Percentiles rank a stretch among this genome's conserved stretches.
phyloP scores from a whole-genome alignment of 2,888 invertebrate genomes.

The Saturnia japonica region DNA sequence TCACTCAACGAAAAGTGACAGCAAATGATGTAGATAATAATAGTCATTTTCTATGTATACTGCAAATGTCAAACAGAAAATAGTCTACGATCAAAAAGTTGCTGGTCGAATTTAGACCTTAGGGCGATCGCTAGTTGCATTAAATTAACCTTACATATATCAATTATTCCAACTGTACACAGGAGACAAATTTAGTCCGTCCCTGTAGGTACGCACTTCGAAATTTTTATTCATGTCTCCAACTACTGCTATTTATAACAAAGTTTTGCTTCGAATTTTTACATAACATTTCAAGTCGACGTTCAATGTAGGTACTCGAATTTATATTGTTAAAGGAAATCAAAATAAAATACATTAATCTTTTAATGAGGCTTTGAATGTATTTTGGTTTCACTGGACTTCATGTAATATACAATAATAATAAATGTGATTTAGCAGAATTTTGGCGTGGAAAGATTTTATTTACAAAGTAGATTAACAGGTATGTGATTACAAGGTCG shows the following conservation, averaged over 20 bases:
- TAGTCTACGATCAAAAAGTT: no score
- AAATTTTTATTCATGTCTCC: not conserved
- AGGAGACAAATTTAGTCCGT: not conserved
- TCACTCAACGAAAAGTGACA: no score
- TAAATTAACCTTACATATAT: not conserved
- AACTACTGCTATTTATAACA: not conserved
- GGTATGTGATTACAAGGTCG: not conserved
- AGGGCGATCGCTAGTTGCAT: no score
- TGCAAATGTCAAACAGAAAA: no score
- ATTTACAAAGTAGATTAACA: conserved; percentile 1
- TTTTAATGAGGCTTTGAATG: not conserved
- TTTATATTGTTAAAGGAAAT: not conserved
- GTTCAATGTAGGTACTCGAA: not conserved
- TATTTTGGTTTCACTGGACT: not conserved
- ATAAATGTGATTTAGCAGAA: not conserved
- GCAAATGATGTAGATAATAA: no score
- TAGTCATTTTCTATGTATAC: no score
- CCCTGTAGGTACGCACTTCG: not conserved
- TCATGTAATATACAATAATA: not conserved
- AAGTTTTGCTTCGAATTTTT: not conserved
- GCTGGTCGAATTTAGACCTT: no score
- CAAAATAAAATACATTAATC: not conserved
- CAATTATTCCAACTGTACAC: not conserved
- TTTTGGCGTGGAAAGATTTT: not conserved
- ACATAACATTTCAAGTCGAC: not conserved